These are phyloP conservation scores for Ostrea denselamellosa DNA, from an alignment of 1,140 invertebrate genomes.

Conservation along the genomic window DNA sequence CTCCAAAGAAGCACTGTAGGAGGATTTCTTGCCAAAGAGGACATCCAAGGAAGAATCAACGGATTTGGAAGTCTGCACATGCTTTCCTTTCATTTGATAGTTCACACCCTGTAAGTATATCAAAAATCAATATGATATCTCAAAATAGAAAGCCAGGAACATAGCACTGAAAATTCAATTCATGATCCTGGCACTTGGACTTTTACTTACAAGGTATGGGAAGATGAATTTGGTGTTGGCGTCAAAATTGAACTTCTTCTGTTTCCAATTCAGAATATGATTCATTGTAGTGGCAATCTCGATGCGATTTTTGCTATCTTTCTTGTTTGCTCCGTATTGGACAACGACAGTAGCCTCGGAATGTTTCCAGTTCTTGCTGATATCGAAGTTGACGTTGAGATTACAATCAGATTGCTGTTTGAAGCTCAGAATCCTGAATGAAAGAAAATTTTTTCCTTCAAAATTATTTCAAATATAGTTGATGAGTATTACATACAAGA, in stretches of 20 bases:
- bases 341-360: constrained; percentile 50
- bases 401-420: constrained; percentile 47
- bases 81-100: constrained; percentile 50
- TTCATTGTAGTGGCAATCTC: constrained; percentile 25
- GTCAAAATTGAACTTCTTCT: constrained; percentile 32
- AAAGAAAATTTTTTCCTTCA: neutral
- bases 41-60: constrained; percentile 49
- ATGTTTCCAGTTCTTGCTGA: constrained; percentile 54
- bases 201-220: constrained; percentile 1
- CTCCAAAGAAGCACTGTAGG: constrained; percentile 2
- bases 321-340: constrained; percentile 56
- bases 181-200: neutral
- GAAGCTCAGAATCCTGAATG: constrained; percentile 45
- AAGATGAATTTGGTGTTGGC: neutral
- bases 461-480: neutral
- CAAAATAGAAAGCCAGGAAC: neutral
- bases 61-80: constrained; percentile 51
- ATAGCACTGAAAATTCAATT: neutral
- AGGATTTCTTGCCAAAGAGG: constrained; percentile 47
- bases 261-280: constrained; percentile 6
- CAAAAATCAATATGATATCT: neutral
- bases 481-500: neutral
- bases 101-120: constrained; percentile 56
- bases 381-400: constrained; percentile 44
- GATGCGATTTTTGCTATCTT: constrained; percentile 52